A percentile compares a stretch with the other conserved stretches of the same genome.
phyloP scores from a whole-genome alignment of 2,113 vertebrate genomes.

The Microtus oregoni region DNA sequence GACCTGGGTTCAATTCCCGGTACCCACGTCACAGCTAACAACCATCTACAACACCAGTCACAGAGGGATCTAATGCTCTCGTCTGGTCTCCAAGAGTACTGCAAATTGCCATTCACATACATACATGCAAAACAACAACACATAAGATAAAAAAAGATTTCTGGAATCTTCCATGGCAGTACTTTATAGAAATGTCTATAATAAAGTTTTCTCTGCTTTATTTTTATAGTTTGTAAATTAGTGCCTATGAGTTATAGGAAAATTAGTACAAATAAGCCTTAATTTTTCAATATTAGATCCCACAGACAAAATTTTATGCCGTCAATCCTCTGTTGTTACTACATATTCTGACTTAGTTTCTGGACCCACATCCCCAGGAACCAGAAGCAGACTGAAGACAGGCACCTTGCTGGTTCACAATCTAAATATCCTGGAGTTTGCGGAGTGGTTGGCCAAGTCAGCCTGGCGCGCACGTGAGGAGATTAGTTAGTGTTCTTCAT shows the following conservation, averaged over 20 bases:
- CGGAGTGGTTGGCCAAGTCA: not conserved
- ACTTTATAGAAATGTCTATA: not conserved
- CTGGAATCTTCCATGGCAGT: not conserved
- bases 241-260: not conserved
- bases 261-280: not conserved
- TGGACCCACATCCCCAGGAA: not conserved
- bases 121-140: too few relatives aligned
- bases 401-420: not conserved
- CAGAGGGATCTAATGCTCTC: too few relatives aligned
- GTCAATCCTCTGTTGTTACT: not conserved
- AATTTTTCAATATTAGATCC: not conserved
- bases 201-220: not conserved
- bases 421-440: not conserved
- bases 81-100: too few relatives aligned
- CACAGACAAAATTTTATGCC: not conserved
- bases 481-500: not conserved
- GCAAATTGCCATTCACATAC: too few relatives aligned
- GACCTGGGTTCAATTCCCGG: too few relatives aligned
- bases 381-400: not conserved
- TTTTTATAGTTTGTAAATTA: not conserved
- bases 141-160: not conserved
- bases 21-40: too few relatives aligned
- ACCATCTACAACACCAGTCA: too few relatives aligned
- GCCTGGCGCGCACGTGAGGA: fast-evolving
- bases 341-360: not conserved